A percentile compares a stretch with the other conserved stretches of the same genome.
These are phyloP conservation scores for Epizoanthus rinbou DNA, from an alignment of 92 coral and sea anemone species.

Conservation along the genomic window DNA sequence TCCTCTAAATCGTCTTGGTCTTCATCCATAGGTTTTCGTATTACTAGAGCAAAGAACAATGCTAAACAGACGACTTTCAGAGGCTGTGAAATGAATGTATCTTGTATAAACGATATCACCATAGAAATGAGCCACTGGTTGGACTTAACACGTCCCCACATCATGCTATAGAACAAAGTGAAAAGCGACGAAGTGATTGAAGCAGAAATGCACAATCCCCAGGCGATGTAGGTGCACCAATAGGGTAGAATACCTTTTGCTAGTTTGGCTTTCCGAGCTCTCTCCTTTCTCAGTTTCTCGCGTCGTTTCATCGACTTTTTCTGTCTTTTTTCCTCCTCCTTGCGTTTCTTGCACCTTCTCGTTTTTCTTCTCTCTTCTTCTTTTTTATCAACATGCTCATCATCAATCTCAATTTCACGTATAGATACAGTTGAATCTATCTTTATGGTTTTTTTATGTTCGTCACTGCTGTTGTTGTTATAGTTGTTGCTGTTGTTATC, in stretches of 20 bases:
- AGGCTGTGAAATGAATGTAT: constrained; percentile 73
- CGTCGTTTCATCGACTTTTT: neutral
- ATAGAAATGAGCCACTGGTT: constrained; percentile 66
- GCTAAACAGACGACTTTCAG: constrained; percentile 60
- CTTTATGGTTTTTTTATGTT: neutral
- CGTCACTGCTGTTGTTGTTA: neutral
- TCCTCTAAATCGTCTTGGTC: constrained; percentile 29
- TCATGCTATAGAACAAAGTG: constrained; percentile 77
- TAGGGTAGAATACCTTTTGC: constrained; percentile 43
- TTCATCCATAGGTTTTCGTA: constrained; percentile 52
- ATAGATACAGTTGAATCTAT: neutral
- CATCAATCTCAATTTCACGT: neutral
- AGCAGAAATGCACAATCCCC: constrained; percentile 61
- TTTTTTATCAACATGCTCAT: neutral
- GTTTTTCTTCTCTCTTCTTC: neutral
- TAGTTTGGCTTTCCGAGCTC: constrained; percentile 1
- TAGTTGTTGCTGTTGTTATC: neutral
- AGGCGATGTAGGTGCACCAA: constrained; percentile 70
- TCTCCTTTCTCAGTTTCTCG: neutral
- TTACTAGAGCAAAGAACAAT: constrained; percentile 60
- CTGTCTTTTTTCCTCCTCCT: neutral
- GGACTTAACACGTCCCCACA: constrained; percentile 79
- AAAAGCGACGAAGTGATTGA: constrained; percentile 54
- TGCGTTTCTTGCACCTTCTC: neutral
- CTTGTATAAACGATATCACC: constrained; percentile 64